phyloP scores from a whole-genome alignment of 2,113 vertebrate genomes.

The Harpagus bidentatus region DNA sequence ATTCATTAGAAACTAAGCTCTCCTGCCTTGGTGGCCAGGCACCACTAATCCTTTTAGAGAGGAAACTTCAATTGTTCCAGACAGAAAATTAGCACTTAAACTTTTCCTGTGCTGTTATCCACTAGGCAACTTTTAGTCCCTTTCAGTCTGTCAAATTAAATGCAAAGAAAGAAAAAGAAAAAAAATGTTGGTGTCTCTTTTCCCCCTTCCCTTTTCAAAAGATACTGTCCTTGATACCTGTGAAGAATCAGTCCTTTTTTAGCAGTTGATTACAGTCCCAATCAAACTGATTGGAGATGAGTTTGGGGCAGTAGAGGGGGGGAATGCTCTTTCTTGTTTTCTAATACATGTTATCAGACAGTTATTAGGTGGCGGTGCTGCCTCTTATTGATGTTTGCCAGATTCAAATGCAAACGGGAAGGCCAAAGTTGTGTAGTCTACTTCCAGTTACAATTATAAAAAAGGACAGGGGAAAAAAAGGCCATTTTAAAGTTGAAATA shows the following conservation, averaged over 20 bases:
- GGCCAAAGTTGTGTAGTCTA: not conserved
- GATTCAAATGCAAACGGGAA: not conserved
- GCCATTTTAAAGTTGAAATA: not conserved
- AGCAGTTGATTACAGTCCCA: not conserved
- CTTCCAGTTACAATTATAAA: not conserved
- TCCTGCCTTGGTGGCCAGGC: not conserved
- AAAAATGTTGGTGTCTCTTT: not conserved
- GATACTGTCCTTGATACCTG: not conserved
- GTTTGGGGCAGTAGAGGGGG: not conserved
- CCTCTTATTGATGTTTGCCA: not conserved
- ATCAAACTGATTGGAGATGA: not conserved
- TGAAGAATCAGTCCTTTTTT: not conserved
- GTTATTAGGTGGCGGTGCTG: not conserved
- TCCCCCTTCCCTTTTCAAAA: not conserved
- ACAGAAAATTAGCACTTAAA: not conserved
- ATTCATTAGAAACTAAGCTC: not conserved
- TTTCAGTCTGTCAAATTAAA: not conserved
- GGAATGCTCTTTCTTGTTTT: not conserved
- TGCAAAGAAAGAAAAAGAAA: not conserved
- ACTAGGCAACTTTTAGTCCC: not conserved
- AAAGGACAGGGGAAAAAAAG: not conserved
- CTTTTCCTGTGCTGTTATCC: not conserved
- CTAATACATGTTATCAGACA: not conserved
- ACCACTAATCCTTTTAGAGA: not conserved
- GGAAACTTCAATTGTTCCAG: not conserved